Evolutionary conservation across 2,113 vertebrate genomes (phyloP).

Genomic region (Agelaius phoeniceus): DNA sequence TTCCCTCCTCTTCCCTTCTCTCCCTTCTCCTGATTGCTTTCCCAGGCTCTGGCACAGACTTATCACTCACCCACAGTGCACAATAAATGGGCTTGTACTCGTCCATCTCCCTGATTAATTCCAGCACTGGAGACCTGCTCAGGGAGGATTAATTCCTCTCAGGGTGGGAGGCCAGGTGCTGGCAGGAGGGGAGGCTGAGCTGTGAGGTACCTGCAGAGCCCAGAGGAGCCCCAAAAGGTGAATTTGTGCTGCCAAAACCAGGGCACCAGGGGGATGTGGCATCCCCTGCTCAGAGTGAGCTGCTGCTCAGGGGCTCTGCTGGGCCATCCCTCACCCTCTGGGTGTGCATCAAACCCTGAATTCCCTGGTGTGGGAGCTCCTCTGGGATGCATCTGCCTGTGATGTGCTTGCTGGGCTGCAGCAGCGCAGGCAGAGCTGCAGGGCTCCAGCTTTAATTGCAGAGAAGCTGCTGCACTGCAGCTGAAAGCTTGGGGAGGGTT

Average conservation of each 20-base stretch:
- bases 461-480: neutral
- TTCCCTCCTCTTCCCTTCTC: neutral
- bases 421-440: neutral
- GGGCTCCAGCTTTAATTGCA: neutral
- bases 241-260: neutral
- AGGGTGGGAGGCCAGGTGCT: neutral
- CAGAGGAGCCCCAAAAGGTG: neutral
- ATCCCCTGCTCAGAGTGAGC: neutral
- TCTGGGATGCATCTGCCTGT: neutral
- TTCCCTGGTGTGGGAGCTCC: neutral
- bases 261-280: rapidly evolving
- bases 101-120: constrained; percentile 39
- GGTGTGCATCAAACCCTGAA: neutral
- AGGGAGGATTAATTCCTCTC: constrained; percentile 26
- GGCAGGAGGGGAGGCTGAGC: neutral
- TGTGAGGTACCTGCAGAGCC: neutral
- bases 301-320: neutral
- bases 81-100: neutral
- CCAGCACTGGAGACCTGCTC: neutral
- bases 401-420: neutral
- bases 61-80: neutral
- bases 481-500: neutral
- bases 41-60: neutral
- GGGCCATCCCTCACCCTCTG: rapidly evolving
- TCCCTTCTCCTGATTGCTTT: constrained; percentile 13